These are phyloP conservation scores for Enteromius argenteus DNA, from an alignment of 2,797 vertebrate genomes.

Conservation along the genomic window DNA sequence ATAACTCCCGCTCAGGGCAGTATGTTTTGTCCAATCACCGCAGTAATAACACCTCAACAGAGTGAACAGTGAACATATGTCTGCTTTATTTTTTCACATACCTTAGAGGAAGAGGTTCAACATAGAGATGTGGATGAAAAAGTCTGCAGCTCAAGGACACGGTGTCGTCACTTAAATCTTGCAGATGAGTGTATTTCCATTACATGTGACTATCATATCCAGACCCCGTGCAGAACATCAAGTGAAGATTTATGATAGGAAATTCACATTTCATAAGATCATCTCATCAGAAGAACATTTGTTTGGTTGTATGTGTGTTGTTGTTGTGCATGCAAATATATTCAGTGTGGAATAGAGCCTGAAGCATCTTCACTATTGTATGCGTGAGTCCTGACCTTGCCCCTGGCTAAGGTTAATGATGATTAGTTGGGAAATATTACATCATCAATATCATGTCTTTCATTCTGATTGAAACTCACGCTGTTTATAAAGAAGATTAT, in stretches of 20 bases:
- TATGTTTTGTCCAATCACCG: constrained; percentile 11
- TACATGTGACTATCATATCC: constrained; percentile 4
- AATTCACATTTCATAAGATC: constrained; percentile 8
- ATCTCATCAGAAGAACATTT: constrained; percentile 12
- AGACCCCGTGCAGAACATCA: constrained; percentile 19
- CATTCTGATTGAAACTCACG: constrained; percentile 40
- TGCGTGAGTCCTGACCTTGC: constrained; percentile 54
- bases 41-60: constrained; percentile 49
- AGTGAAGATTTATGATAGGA: constrained; percentile 17
- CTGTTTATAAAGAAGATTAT: constrained; percentile 22
- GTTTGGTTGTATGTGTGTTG: constrained; percentile 6
- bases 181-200: constrained; percentile 19
- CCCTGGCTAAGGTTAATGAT: constrained; percentile 48
- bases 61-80: constrained; percentile 27
- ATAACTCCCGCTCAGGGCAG: constrained; percentile 4
- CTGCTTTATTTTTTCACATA: constrained; percentile 40
- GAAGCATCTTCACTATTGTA: constrained; percentile 26
- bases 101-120: neutral
- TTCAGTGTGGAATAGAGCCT: constrained; percentile 31
- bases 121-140: neutral
- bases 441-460: constrained; percentile 53
- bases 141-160: neutral
- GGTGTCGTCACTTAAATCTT: neutral
- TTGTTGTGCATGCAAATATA: constrained; percentile 23
- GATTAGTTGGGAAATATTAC: constrained; percentile 58